These are phyloP conservation scores for Charaxes varanes DNA, from an alignment of 1,140 invertebrate species.

Conservation along the genomic window DNA sequence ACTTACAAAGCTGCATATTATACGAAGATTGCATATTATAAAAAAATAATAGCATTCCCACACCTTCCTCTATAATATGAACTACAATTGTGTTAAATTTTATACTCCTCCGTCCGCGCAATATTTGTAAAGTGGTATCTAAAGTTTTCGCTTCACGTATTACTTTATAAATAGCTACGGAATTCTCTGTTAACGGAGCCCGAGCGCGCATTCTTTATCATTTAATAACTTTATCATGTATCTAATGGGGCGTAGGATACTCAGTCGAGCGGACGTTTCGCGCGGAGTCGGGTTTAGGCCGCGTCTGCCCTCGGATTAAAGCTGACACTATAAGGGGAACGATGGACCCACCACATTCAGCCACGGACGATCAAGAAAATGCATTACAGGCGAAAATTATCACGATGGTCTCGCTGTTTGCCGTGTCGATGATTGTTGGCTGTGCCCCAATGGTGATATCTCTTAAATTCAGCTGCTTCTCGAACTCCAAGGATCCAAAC, in stretches of 20 bases:
- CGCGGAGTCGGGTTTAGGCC: constrained; percentile 1
- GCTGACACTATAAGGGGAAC: constrained; percentile 28
- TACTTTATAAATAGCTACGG: too few species aligned
- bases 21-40: too few species aligned
- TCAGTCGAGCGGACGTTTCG: constrained; percentile 36
- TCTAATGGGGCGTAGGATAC: constrained; percentile 37
- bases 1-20: too few species aligned
- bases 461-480: constrained; percentile 77
- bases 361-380: constrained; percentile 23
- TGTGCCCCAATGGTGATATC: constrained; percentile 80
- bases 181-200: constrained; percentile 9
- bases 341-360: constrained; percentile 27
- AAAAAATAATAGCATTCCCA: too few species aligned
- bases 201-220: constrained; percentile 60
- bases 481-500: constrained; percentile 52
- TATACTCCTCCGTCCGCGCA: too few species aligned
- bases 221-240: constrained; percentile 55
- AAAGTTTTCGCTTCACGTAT: too few species aligned
- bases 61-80: too few species aligned
- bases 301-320: constrained; percentile 16
- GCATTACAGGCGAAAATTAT: constrained; percentile 78
- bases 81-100: too few species aligned
- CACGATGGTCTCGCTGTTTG: constrained; percentile 82
- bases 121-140: too few species aligned
- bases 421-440: constrained; percentile 81